Evolutionary conservation across 2,797 vertebrate species (phyloP).

Genomic region (Kryptolebias ocellatus): DNA sequence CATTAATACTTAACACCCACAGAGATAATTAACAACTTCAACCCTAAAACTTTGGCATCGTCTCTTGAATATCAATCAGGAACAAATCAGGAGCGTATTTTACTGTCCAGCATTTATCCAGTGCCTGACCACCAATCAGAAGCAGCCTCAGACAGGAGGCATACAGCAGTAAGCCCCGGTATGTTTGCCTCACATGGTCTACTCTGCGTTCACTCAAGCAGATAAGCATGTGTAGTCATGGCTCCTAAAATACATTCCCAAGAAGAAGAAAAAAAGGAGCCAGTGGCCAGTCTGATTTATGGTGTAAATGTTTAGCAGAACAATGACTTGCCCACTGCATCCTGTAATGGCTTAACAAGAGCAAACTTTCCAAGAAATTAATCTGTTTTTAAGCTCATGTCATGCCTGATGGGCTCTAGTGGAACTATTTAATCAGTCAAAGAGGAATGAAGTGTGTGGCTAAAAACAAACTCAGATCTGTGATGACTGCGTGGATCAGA

Average conservation of each 20-base stretch:
- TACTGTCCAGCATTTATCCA: conserved; percentile 13
- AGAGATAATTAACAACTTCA: conserved; percentile 30
- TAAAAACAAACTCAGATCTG: not conserved
- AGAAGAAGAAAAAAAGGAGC: conserved; percentile 63
- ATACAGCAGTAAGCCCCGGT: conserved; percentile 64
- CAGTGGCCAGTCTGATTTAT: conserved; percentile 54
- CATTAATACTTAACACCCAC: conserved; percentile 28
- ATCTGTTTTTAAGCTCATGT: conserved; percentile 3
- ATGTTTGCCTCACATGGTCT: conserved; percentile 76
- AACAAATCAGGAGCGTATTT: conserved; percentile 19
- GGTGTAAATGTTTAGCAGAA: conserved; percentile 71
- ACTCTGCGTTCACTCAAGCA: conserved; percentile 71
- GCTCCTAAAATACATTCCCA: conserved; percentile 82
- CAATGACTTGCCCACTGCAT: conserved; percentile 65
- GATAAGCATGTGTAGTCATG: conserved; percentile 73
- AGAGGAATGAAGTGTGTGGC: not conserved
- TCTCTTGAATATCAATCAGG: conserved; percentile 10
- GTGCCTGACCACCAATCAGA: conserved; percentile 36
- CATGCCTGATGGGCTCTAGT: conserved; percentile 6
- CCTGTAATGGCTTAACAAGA: conserved; percentile 61
- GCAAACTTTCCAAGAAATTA: conserved; percentile 57
- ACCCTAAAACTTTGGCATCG: conserved; percentile 13
- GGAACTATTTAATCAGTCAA: not conserved
- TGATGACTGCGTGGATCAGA: not conserved
- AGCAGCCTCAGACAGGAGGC: conserved; percentile 49